A percentile compares a stretch with the other conserved stretches of the same genome.
phyloP scores from a whole-genome alignment of 2,888 invertebrate genomes.

The Barypeithes pellucidus region DNA sequence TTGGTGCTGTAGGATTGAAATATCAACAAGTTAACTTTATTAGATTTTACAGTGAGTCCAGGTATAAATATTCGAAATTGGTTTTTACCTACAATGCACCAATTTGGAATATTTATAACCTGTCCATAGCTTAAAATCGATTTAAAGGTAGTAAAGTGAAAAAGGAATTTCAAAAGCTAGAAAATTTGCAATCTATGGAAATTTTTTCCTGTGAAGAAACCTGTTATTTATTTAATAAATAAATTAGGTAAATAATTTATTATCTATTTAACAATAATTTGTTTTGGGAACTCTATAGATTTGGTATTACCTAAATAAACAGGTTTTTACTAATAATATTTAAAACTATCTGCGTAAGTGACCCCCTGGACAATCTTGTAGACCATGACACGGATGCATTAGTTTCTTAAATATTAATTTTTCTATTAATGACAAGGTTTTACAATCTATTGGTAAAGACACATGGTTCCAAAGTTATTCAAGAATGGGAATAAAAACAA shows the following conservation, averaged over 20 bases:
- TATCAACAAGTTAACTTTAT: no score
- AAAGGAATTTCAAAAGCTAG: no score
- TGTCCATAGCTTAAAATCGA: no score
- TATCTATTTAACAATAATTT: neutral
- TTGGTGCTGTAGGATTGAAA: no score
- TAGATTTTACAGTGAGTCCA: no score
- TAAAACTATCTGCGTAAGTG: neutral
- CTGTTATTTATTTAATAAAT: neutral
- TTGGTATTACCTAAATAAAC: neutral
- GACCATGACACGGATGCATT: slow-evolving; percentile 6
- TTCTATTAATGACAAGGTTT: slow-evolving; percentile 2
- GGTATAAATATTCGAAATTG: no score
- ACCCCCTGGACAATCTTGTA: neutral
- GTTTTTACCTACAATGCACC: no score
- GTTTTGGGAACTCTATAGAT: neutral
- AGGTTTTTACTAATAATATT: neutral
- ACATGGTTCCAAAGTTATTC: no score
- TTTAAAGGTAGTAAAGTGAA: no score
- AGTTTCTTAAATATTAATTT: neutral
- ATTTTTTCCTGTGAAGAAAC: no score
- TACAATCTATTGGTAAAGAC: neutral
- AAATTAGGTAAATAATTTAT: neutral
- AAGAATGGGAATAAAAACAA: no score
- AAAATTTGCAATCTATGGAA: neutral
- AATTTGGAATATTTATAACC: no score